These are phyloP conservation scores for Empidonax traillii DNA, from an alignment of 2,113 vertebrate genomes.

Conservation along the genomic window DNA sequence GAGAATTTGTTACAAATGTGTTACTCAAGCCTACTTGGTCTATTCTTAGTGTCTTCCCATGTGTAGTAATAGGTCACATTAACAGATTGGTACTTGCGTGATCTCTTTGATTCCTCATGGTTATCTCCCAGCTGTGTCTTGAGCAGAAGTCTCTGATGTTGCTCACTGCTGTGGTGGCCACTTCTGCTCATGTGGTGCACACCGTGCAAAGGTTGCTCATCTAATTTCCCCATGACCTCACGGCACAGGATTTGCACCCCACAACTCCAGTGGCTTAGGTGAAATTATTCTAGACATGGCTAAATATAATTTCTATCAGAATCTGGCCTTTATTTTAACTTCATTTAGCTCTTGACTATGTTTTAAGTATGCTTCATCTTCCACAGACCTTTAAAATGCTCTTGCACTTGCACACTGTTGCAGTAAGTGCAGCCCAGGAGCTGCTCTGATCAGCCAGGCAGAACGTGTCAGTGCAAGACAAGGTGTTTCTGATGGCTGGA, in stretches of 20 bases:
- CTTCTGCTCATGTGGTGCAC: not conserved
- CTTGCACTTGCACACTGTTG: not conserved
- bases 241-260: not conserved
- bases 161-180: not conserved
- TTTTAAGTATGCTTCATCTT: not conserved
- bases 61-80: rapidly evolving
- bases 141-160: not conserved
- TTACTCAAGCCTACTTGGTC: not conserved
- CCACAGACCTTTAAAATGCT: not conserved
- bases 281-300: not conserved
- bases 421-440: not conserved
- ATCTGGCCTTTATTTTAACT: not conserved
- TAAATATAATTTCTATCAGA: not conserved
- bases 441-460: not conserved
- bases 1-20: not conserved
- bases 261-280: not conserved
- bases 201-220: not conserved
- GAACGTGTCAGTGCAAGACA: not conserved
- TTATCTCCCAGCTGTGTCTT: not conserved
- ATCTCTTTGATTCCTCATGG: not conserved
- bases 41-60: not conserved
- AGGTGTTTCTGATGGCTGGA: not conserved
- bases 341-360: not conserved
- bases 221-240: not conserved
- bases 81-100: not conserved